Percentiles rank a stretch among this genome's conserved stretches.
phyloP scores from a whole-genome alignment of 2,888 invertebrate species.

The Drosophila paramelanica region DNA sequence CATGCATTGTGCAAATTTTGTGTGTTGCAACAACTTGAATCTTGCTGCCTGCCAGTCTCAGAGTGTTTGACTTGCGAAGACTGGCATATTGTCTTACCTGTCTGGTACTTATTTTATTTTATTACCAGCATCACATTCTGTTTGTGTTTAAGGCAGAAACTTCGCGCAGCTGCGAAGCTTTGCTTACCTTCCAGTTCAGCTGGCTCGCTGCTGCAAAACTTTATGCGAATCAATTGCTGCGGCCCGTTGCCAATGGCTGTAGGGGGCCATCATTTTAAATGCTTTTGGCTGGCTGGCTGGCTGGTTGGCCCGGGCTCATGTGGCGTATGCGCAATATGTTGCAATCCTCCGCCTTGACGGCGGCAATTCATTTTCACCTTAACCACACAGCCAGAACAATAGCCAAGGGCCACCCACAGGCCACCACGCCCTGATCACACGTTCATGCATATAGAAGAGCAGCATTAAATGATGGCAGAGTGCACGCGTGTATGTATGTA shows the following conservation, averaged over 20 bases:
- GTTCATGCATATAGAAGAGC: slow-evolving; percentile 67
- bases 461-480: slow-evolving; percentile 59
- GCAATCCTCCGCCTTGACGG: slow-evolving; percentile 41
- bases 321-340: slow-evolving; percentile 71
- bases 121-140: slow-evolving; percentile 51
- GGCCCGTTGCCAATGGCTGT: neutral
- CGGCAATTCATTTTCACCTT: slow-evolving; percentile 71
- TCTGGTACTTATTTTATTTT: slow-evolving; percentile 56
- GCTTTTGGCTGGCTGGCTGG: slow-evolving; percentile 12
- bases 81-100: slow-evolving; percentile 71
- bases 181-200: slow-evolving; percentile 34
- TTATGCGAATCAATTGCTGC: slow-evolving; percentile 25
- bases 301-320: slow-evolving; percentile 25
- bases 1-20: slow-evolving; percentile 72
- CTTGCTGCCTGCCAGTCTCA: slow-evolving; percentile 9
- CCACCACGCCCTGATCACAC: slow-evolving; percentile 23
- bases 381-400: slow-evolving; percentile 46
- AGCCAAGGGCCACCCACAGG: slow-evolving; percentile 25
- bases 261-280: slow-evolving; percentile 56
- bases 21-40: slow-evolving; percentile 56
- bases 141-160: slow-evolving; percentile 46
- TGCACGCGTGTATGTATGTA: slow-evolving; percentile 1
- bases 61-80: slow-evolving; percentile 70
- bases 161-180: slow-evolving; percentile 15
- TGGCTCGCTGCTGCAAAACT: slow-evolving; percentile 16